phyloP scores from a whole-genome alignment of 2,113 vertebrate species.

The Nothobranchius furzeri region DNA sequence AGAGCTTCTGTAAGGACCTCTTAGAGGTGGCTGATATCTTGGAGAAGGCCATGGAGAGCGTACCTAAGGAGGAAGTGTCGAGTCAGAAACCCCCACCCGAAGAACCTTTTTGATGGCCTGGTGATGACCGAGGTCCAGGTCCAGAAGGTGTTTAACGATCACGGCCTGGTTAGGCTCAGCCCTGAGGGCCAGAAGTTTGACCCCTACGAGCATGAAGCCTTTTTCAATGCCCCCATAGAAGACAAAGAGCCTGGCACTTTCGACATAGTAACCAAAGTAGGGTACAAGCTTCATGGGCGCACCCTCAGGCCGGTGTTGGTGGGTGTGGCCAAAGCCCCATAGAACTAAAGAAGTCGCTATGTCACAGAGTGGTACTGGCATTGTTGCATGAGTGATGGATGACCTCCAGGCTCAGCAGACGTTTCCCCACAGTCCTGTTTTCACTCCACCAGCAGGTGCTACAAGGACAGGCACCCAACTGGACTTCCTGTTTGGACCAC shows the following conservation, averaged over 20 bases:
- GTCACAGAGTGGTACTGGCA: conserved; percentile 8
- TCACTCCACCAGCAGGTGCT: conserved; percentile 11
- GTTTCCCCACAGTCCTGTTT: conserved; percentile 10
- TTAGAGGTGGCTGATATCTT: conserved; percentile 95
- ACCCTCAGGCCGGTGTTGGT: conserved; percentile 93
- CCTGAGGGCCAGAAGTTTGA: conserved; percentile 91
- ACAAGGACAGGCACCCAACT: conserved; percentile 18
- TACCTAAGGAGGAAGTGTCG: conserved; percentile 89
- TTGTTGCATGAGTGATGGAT: conserved; percentile 33
- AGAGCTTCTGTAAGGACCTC: conserved; percentile 96
- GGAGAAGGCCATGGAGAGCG: conserved; percentile 93
- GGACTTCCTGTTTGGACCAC: conserved; percentile 30
- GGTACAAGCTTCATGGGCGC: conserved; percentile 95
- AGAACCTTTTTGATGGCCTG: conserved; percentile 93
- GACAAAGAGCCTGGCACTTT: conserved; percentile 91
- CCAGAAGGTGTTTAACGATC: conserved; percentile 96
- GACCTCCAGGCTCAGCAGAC: conserved; percentile 27
- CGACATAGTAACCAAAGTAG: conserved; percentile 91
- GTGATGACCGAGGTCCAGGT: conserved; percentile 93
- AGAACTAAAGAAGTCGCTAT: conserved; percentile 36
- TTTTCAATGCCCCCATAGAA: conserved; percentile 87
- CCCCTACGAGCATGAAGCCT: conserved; percentile 94
- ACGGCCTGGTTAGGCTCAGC: conserved; percentile 88
- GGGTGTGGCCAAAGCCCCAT: conserved; percentile 90
- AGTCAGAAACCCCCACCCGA: conserved; percentile 92